phyloP scores from a whole-genome alignment of 1,140 invertebrate genomes.

The Manduca sexta region DNA sequence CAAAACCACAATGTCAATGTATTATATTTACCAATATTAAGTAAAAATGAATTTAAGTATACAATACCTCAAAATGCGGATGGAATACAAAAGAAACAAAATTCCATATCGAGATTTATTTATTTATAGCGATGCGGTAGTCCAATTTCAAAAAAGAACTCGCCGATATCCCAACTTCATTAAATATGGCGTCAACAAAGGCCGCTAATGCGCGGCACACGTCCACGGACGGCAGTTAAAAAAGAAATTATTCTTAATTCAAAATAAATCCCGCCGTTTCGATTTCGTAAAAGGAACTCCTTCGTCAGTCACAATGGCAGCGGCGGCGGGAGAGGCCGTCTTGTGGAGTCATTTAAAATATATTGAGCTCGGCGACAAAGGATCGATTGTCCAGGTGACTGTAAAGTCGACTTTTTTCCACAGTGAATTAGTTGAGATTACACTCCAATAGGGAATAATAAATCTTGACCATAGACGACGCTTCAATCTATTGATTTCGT shows the following conservation, averaged over 20 bases:
- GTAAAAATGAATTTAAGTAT: too few relatives aligned
- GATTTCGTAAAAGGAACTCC: slow-evolving; percentile 43
- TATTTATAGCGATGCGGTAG: slow-evolving; percentile 34
- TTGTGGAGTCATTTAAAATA: slow-evolving; percentile 64
- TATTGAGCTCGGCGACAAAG: slow-evolving; percentile 58
- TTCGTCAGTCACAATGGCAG: slow-evolving; percentile 50
- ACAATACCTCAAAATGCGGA: too few relatives aligned
- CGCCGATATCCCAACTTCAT: slow-evolving; percentile 9
- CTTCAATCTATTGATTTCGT: slow-evolving; percentile 51
- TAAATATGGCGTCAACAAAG: slow-evolving; percentile 55
- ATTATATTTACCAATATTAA: too few relatives aligned
- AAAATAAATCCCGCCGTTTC: slow-evolving; percentile 44
- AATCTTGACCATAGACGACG: slow-evolving; percentile 44
- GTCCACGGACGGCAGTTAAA: slow-evolving; percentile 58
- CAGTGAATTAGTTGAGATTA: slow-evolving; percentile 64
- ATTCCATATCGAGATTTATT: not conserved
- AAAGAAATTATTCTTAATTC: slow-evolving; percentile 67
- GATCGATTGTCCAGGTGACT: slow-evolving; percentile 47
- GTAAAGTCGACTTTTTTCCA: slow-evolving; percentile 58
- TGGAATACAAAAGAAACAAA: too few relatives aligned
- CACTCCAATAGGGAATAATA: slow-evolving; percentile 58
- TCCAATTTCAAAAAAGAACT: slow-evolving; percentile 26
- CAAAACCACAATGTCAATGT: too few relatives aligned
- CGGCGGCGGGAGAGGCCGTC: slow-evolving; percentile 38
- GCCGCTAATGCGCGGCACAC: slow-evolving; percentile 63